Percentiles rank a stretch among this genome's conserved stretches.
Conservation (phyloP, 1,140 invertebrate species). For the Panagrolaimus sp. region DNA sequence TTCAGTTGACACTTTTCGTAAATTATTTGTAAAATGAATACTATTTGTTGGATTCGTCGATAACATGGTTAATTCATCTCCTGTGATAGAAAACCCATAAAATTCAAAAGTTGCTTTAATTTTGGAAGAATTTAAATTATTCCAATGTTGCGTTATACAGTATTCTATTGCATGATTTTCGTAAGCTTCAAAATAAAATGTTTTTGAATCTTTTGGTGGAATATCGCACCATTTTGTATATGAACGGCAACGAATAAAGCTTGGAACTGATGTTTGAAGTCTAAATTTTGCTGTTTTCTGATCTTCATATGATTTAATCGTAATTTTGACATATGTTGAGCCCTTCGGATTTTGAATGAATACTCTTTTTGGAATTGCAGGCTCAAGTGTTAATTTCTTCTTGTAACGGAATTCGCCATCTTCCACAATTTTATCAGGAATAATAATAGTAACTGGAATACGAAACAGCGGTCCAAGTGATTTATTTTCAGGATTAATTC, state of each 20-base stretch:
- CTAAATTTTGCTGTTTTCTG: background rate
- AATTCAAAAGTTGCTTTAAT: slow-evolving; percentile 32
- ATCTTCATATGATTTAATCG: background rate
- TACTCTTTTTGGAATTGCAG: slow-evolving; percentile 75
- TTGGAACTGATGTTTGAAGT: background rate
- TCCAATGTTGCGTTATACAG: slow-evolving; percentile 33
- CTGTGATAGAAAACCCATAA: slow-evolving; percentile 16
- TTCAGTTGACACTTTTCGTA: too few relatives aligned
- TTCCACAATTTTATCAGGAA: slow-evolving; percentile 62
- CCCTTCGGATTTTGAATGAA: slow-evolving; percentile 77
- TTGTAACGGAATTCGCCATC: slow-evolving; percentile 55
- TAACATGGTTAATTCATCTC: too few relatives aligned
- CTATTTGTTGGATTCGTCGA: too few relatives aligned
- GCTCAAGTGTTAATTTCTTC: slow-evolving; percentile 68
- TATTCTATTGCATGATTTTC: slow-evolving; percentile 23
- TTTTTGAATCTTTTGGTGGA: slow-evolving; percentile 26
- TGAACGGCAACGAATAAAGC: background rate
- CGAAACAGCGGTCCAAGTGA: slow-evolving; percentile 83
- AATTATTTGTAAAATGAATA: too few relatives aligned
- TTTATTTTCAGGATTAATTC: slow-evolving; percentile 69
- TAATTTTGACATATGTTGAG: slow-evolving; percentile 59
- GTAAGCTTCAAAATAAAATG: background rate
- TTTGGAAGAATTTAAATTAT: background rate
- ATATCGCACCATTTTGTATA: background rate
- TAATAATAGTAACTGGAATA: slow-evolving; percentile 82